Conservation (phyloP, 2,113 vertebrate genomes). For the Austrofundulus limnaeus region DNA sequence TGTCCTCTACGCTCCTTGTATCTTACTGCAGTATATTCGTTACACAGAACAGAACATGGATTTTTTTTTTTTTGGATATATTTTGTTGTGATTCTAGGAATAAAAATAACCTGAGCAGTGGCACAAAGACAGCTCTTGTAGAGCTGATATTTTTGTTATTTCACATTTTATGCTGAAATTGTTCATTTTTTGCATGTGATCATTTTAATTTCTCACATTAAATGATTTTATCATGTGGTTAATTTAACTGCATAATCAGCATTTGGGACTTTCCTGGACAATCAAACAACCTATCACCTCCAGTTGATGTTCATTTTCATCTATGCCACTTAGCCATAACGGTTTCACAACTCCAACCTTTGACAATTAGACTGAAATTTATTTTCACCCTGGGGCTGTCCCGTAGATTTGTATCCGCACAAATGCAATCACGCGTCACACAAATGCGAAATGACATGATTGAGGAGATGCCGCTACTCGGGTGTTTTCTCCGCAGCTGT, state of each 20-base stretch:
- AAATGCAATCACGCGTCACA: neutral
- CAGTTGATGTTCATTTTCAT: neutral
- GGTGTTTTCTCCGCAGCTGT: constrained; percentile 12
- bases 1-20: neutral
- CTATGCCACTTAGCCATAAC: constrained; percentile 17
- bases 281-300: neutral
- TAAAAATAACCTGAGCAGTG: constrained; percentile 1
- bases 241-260: constrained; percentile 5
- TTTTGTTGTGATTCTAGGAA: constrained; percentile 34
- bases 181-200: neutral
- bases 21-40: neutral
- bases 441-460: constrained; percentile 7
- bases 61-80: constrained; percentile 35
- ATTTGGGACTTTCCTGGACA: constrained; percentile 54
- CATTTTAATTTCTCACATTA: neutral
- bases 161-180: too few species aligned
- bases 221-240: neutral
- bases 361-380: constrained; percentile 28
- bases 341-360: constrained; percentile 65
- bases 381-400: constrained; percentile 42
- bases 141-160: too few species aligned
- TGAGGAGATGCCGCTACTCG: neutral
- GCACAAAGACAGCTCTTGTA: neutral
- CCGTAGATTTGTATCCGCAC: constrained; percentile 16
- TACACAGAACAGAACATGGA: constrained; percentile 25